Evolutionary conservation across 2,888 invertebrate genomes (phyloP), one percentile per base, ranked within the genome.

Genomic region (Lycophotia porphyrea): DNA sequence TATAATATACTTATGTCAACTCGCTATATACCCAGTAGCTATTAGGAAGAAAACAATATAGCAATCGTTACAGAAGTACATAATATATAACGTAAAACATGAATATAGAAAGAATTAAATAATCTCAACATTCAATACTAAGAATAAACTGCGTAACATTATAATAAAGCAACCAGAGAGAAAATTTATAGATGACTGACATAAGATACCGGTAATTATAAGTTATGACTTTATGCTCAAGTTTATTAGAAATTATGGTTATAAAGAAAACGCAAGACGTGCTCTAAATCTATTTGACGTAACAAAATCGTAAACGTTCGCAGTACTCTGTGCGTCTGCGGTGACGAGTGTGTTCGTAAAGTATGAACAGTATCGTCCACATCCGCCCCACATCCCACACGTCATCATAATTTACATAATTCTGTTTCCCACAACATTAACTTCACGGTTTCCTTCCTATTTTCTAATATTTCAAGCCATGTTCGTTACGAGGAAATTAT

Each of bases 361-460:
- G 31, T 61, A 64, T 60, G 36, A 47, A 67, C 60, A 61, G 39
- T 44, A 5, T 34, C 66, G 27, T 27, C 34, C 76, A 66, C 64
- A 64, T 76, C 74, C 72, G 63, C 63, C 55, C 52, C 60, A 49
- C 63, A 60, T 74, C 42, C 44, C 64, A 72, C 66, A 49, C 61
- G 67, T 55, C 76, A 31, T 60, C 74, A 84, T 87, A 82, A 92
- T 93, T 91, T 91, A 87, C 91, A 92, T 93, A 86, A 80, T 81
- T 77, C 66, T 80, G 75, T 88, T 90, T 89, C 87, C 86, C 88
- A 74, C 81, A 81, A 81, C 87, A 87, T 85, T 74, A 81, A 84
- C 76, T 78, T 79, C 76, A 78, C 76, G 85, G 87, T 91, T 93
- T 90, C 89, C 91, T 93, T 94, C 92, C 93, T 93, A 91, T 93